Evolutionary conservation across 2,113 vertebrate genomes (phyloP).

Genomic region (Oncorhynchus mykiss): DNA sequence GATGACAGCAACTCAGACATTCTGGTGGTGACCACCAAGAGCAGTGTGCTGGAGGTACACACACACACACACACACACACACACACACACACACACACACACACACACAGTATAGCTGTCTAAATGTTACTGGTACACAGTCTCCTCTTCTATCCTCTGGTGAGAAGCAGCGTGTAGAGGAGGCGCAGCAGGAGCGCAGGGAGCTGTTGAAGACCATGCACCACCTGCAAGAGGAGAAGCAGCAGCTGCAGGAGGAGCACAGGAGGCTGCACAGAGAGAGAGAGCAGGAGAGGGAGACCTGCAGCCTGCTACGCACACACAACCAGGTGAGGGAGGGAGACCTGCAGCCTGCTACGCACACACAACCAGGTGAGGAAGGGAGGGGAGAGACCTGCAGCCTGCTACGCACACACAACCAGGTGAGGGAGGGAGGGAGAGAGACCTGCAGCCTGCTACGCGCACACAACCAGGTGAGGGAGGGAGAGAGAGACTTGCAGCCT

Average conservation of each 20-base stretch:
- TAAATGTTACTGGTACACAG: no score
- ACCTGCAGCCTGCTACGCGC: no score
- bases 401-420: no score
- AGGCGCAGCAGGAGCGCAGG: slow-evolving; percentile 90
- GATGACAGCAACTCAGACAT: slow-evolving; percentile 97
- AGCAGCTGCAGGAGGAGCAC: slow-evolving; percentile 87
- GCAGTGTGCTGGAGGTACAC: slow-evolving; percentile 89
- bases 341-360: no score
- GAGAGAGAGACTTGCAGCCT: no score
- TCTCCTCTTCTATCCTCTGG: background rate
- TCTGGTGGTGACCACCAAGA: slow-evolving; percentile 95
- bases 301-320: slow-evolving; percentile 73
- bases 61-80: slow-evolving; percentile 2
- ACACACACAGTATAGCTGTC: no score
- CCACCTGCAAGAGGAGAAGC: slow-evolving; percentile 86
- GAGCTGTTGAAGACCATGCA: slow-evolving; percentile 85
- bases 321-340: no score
- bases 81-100: background rate
- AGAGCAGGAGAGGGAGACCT: slow-evolving; percentile 82
- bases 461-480: no score
- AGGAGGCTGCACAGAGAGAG: slow-evolving; percentile 73
- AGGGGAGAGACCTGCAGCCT: no score
- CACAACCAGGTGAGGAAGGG: no score
- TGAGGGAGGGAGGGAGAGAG: no score
- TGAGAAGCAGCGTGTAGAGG: slow-evolving; percentile 88